Percentiles rank a stretch among this genome's conserved stretches.
Conservation (phyloP, 2,888 invertebrate genomes). For the Artemia sinica region DNA sequence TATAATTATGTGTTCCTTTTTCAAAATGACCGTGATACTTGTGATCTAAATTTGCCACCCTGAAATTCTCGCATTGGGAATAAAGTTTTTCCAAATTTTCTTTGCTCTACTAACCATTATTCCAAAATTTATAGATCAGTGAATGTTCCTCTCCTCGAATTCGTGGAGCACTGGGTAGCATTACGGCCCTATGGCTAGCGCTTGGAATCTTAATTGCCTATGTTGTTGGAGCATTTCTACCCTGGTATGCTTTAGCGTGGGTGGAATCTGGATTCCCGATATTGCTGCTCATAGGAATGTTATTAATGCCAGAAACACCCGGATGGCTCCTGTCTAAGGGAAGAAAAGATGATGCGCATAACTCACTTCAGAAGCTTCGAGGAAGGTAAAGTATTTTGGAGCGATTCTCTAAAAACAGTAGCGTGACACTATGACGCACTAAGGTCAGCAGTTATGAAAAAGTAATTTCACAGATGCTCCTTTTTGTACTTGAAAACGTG, state of each 20-base stretch:
- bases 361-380: conserved; percentile 62
- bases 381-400: conserved; percentile 36
- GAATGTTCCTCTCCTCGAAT: conserved; percentile 22
- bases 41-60: no score
- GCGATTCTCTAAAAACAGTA: no score
- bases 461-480: no score
- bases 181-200: conserved; percentile 22
- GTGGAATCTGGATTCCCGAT: conserved; percentile 56
- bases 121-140: conserved; percentile 20
- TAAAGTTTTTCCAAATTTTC: no score
- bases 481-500: no score
- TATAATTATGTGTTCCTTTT: no score
- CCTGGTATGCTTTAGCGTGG: conserved; percentile 64
- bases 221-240: conserved; percentile 52
- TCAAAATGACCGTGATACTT: no score
- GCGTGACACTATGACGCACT: no score
- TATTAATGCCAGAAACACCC: conserved; percentile 78
- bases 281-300: conserved; percentile 58
- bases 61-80: no score
- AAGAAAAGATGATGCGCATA: conserved; percentile 52
- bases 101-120: no score
- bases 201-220: conserved; percentile 55
- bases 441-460: no score
- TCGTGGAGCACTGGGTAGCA: conserved; percentile 23
- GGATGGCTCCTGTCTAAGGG: conserved; percentile 70